phyloP scores from a whole-genome alignment of 2,113 vertebrate genomes.

The Microcebus jonahi region DNA sequence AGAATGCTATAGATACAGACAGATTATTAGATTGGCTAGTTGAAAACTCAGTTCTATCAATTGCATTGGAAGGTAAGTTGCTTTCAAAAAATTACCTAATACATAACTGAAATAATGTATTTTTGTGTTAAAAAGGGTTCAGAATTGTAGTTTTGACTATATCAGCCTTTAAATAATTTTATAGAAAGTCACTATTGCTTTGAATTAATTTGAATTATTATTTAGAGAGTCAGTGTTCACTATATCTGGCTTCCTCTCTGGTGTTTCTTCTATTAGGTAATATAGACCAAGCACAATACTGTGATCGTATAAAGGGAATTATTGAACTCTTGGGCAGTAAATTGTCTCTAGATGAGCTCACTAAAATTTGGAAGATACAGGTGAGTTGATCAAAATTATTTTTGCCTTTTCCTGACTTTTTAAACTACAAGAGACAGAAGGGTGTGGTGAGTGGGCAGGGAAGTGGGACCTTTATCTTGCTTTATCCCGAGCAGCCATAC shows the following conservation, averaged over 20 bases:
- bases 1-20: conserved; percentile 98
- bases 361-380: conserved; percentile 99
- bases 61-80: conserved; percentile 96
- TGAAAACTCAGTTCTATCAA: conserved; percentile 98
- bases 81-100: conserved; percentile 24
- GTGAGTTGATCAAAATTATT: conserved; percentile 83
- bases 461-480: background rate
- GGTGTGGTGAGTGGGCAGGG: background rate
- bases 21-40: conserved; percentile 97
- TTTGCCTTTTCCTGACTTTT: conserved; percentile 36
- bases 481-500: background rate
- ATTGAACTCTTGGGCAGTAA: conserved; percentile 99
- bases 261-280: conserved; percentile 89
- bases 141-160: background rate
- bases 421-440: background rate
- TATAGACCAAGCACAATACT: conserved; percentile 99
- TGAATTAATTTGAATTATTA: background rate
- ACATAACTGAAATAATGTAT: background rate
- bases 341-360: conserved; percentile 97
- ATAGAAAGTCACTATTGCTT: background rate
- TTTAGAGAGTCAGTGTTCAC: conserved; percentile 12
- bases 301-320: conserved; percentile 99
- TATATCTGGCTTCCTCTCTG: background rate
- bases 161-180: conserved; percentile 41
- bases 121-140: conserved; percentile 18